phyloP scores from a whole-genome alignment of 2,888 invertebrate species.

The Cotesia congregata region DNA sequence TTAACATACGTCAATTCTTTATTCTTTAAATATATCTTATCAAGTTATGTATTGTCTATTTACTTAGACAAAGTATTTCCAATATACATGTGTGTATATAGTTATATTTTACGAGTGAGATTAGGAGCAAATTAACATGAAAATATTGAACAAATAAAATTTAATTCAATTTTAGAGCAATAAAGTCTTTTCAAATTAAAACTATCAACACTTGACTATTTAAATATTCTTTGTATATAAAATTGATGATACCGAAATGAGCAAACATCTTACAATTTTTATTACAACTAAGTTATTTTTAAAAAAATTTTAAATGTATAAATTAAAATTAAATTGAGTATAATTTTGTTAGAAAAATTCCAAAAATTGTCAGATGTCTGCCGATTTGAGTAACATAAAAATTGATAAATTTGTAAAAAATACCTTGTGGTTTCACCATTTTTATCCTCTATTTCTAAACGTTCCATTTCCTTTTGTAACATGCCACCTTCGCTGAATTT shows the following conservation, averaged over 20 bases:
- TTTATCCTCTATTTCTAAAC: slow-evolving; percentile 67
- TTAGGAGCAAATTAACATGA: background rate
- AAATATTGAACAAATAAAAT: background rate
- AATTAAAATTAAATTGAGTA: background rate
- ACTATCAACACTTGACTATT: too few species aligned
- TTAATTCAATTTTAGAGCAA: background rate
- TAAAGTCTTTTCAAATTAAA: too few species aligned
- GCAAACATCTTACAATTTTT: too few species aligned
- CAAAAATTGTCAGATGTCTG: background rate
- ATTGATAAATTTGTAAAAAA: slow-evolving; percentile 37
- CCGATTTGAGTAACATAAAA: background rate
- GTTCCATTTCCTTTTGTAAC: slow-evolving; percentile 67
- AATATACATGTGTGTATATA: background rate
- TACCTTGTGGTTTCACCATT: slow-evolving; percentile 67
- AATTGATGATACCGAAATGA: background rate
- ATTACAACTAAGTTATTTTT: background rate
- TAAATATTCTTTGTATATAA: too few species aligned
- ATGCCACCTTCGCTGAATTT: slow-evolving; percentile 63
- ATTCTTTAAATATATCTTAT: background rate
- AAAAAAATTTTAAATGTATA: background rate
- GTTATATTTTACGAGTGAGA: background rate
- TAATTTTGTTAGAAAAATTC: too few species aligned
- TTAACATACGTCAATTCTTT: background rate
- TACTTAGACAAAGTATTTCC: background rate
- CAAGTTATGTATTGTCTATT: slow-evolving; percentile 1